Conservation (phyloP, 2,888 invertebrate species). For the Cerceris ruficornis region DNA sequence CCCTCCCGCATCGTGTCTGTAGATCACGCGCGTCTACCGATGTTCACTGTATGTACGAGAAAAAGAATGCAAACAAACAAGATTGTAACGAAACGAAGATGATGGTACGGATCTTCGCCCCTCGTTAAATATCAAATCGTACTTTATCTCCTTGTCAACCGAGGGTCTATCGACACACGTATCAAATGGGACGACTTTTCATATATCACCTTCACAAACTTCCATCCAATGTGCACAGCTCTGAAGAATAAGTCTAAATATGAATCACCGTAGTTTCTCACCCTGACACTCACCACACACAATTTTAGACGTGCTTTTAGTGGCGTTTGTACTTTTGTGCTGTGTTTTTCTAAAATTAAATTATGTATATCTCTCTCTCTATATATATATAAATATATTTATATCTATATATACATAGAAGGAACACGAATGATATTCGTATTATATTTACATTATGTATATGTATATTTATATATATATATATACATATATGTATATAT, state of each 20-base stretch:
- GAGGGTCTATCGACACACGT: constrained; percentile 27
- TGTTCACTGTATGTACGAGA: constrained; percentile 22
- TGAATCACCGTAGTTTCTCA: constrained; percentile 70
- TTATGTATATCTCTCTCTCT: constrained; percentile 37
- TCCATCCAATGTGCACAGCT: constrained; percentile 76
- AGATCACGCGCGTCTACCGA: constrained; percentile 48
- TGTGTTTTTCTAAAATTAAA: constrained; percentile 64
- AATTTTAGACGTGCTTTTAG: constrained; percentile 79
- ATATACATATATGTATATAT: constrained; percentile 26
- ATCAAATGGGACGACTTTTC: constrained; percentile 31
- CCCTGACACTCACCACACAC: constrained; percentile 73
- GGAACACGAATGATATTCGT: constrained; percentile 6
- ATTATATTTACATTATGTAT: constrained; percentile 22
- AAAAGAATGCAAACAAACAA: constrained; percentile 11
- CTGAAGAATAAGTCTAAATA: constrained; percentile 51
- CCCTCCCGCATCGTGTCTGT: constrained; percentile 57
- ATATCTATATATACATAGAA: constrained; percentile 29
- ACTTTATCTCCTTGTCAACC: not conserved
- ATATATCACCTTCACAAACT: constrained; percentile 60
- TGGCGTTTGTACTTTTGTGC: constrained; percentile 78
- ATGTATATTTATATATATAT: constrained; percentile 30
- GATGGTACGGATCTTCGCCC: not conserved
- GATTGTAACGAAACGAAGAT: constrained; percentile 13
- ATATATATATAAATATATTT: constrained; percentile 30
- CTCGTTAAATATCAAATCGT: constrained; percentile 6